These are phyloP conservation scores for Naja naja DNA, from an alignment of 2,113 vertebrate species.

Conservation along the genomic window DNA sequence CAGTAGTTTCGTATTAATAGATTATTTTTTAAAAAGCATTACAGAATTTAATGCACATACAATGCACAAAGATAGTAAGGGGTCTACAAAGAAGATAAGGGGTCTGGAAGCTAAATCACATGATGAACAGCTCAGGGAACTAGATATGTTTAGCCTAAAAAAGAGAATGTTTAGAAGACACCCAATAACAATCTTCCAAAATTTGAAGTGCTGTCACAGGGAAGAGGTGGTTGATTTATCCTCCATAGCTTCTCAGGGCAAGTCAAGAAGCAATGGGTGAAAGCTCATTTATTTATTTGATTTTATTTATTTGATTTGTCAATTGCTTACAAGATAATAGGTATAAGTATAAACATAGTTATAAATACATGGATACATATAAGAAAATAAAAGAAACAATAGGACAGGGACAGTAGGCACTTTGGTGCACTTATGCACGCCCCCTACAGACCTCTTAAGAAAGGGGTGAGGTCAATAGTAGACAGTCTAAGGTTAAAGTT, in stretches of 20 bases:
- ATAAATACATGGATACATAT: too few species aligned
- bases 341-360: too few species aligned
- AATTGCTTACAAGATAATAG: too few species aligned
- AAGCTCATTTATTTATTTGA: background rate
- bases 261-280: background rate
- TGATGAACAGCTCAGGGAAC: background rate
- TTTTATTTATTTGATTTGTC: too few species aligned
- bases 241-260: background rate
- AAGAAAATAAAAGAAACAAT: too few species aligned
- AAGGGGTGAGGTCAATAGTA: too few species aligned
- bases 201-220: background rate
- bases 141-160: background rate
- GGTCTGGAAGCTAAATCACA: background rate
- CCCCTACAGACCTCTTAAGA: too few species aligned
- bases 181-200: background rate
- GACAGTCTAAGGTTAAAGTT: too few species aligned
- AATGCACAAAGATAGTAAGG: background rate
- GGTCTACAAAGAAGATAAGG: background rate
- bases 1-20: background rate
- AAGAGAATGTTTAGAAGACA: background rate
- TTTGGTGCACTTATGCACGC: too few species aligned
- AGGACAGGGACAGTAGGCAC: too few species aligned
- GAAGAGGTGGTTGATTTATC: background rate
- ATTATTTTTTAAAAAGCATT: background rate
- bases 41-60: background rate